phyloP scores from a whole-genome alignment of 2,797 vertebrate genomes.

The Leptodactylus fallax region DNA sequence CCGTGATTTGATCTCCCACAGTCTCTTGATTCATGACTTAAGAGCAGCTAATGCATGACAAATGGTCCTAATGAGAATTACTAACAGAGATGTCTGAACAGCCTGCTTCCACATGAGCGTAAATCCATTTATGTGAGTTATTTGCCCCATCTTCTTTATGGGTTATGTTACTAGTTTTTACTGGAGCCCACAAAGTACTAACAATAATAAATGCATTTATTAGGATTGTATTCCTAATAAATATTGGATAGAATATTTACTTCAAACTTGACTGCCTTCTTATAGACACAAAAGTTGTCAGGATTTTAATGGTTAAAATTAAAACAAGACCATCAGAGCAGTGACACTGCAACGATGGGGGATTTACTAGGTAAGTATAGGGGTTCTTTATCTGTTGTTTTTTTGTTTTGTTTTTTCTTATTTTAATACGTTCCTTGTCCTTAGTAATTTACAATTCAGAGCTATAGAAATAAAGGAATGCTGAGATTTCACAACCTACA shows the following conservation, averaged over 20 bases:
- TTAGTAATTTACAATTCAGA: no score
- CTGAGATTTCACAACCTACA: neutral
- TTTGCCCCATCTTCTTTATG: slow-evolving; percentile 10
- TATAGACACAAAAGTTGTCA: neutral
- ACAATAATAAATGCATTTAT: slow-evolving; percentile 12
- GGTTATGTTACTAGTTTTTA: neutral
- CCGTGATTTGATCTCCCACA: neutral
- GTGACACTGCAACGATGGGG: no score
- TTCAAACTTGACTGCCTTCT: neutral
- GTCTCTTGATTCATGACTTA: neutral
- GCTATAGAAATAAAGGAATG: neutral
- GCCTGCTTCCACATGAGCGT: slow-evolving; percentile 18
- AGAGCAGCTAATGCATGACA: slow-evolving; percentile 35
- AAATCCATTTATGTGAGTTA: slow-evolving; percentile 1
- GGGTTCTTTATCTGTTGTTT: no score
- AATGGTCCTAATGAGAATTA: slow-evolving; percentile 42
- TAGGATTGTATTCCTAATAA: slow-evolving; percentile 5
- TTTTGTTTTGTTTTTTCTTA: no score
- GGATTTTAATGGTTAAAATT: no score
- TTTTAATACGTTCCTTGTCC: no score
- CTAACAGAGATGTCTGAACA: slow-evolving; percentile 40
- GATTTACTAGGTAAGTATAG: no score
- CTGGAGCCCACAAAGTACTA: neutral
- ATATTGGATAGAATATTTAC: no score
- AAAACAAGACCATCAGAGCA: no score